Base-by-base conservation (phyloP, 2,797 vertebrate genomes). In the Molothrus ater region DNA sequence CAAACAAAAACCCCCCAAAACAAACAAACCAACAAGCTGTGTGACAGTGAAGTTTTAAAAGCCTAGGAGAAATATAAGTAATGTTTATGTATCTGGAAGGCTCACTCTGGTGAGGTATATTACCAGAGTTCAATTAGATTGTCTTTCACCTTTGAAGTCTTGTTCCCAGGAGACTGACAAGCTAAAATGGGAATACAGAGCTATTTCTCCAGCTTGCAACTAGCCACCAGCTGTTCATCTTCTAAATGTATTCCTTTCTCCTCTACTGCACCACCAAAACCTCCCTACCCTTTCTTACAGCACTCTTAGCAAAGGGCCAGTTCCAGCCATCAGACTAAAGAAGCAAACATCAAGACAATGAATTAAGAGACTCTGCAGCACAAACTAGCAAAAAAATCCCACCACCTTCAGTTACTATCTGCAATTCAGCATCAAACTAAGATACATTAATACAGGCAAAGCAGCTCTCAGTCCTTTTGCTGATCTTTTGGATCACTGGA, bases 181-280 rank as follows among this genome's bases (percentile, higher is more conserved):
- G 85, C 82, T 94, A 96, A 92, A 96, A 95, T 26, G 64, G 83
- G 92, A 95, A 65, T 78, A 89, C 31, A 78, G 53, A 94, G 36
- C 15, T 95, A 72, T 85, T 95, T 93, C 68, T 83, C 75, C 42
- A 83, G 56, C 80, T 93, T 82, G 72, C 66, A 85, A 24, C 24
- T 47, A 83, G 29, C 66, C 50, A 94, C 53, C 94, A 81, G 87
- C 88, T 93, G 92, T 82, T 84, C 31, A 2, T 59, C 63, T 90
- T 85, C 60, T 71, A 88, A 88, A 65, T 8, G 48, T 68, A 66
- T 50, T 86, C 56, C 69, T 20, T 86, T 56, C 74, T 81, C 25
- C 53, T 24, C 31, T 56, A n/a, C 22, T 48, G 24, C 26, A 57
- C 26, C 56, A 88, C 51, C 70, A 88, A 81, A 60, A 34, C 32